Base-by-base conservation (phyloP, 2,888 invertebrate species). In the Heliconius cydno region DNA sequence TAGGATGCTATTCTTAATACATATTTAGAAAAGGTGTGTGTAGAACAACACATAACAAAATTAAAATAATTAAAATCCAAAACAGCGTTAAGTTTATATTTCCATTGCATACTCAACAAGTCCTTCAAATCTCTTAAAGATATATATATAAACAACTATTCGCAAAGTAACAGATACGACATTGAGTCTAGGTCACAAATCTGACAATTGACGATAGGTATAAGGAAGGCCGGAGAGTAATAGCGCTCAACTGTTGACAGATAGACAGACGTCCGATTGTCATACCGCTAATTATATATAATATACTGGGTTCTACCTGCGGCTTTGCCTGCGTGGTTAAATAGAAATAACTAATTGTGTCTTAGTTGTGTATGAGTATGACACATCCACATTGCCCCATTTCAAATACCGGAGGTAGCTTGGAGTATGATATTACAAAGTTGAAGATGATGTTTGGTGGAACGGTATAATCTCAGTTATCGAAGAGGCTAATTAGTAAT, bases 121-220 rank as follows among this genome's bases (percentile, higher is more conserved):
- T 79, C 80, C 63, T 57, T 25, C 41, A 73, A 22, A 67, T 75
- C 67, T 77, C 46, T 46, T n/a, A 41, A 25, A 52, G 65, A 65
- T 41, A 2, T 28, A 2, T 28, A 7, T 25, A 41, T 38, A 28
- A 65, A 22, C 38, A 60, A 28, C 22, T 65, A 65, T n/a, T 25
- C 60, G 74, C 38, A 38, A 73, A 79, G 52, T 65, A 80, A 80
- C 76, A 15, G 71, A 78, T 76, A 34, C 72, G 81, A 82, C 82
- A 79, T 82, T 81, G 81, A 77, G 76, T 68, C 38, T 78, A 79
- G 81, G 79, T 80, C 78, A 70, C 74, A 68, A 65, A 72, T 77
- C 67, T 30, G 79, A 82, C 82, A 76, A 76, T 66, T 76, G 80
- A 70, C 73, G 77, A 74, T 71, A 74, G 63, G 68, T 46, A 63